A percentile compares a stretch with the other conserved stretches of the same genome.
Conservation (phyloP, 2,888 invertebrate species). For the Cistogaster globosa region DNA sequence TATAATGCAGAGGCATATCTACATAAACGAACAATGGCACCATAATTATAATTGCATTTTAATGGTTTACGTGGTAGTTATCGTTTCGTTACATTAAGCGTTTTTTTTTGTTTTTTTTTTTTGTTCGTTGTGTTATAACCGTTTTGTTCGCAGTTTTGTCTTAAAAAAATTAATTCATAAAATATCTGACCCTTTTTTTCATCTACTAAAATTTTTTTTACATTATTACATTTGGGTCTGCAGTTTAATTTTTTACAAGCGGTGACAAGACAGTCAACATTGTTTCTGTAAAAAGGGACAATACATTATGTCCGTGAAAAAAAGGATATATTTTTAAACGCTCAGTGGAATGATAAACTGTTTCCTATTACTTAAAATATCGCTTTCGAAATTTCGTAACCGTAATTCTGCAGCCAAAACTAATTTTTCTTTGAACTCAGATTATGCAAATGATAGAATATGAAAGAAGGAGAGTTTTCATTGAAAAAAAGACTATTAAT, state of each 20-base stretch:
- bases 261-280: slow-evolving; percentile 1
- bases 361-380: too few species aligned
- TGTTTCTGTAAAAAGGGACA: neutral
- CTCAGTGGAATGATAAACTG: too few species aligned
- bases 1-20: slow-evolving; percentile 5
- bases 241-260: neutral
- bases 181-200: slow-evolving; percentile 12
- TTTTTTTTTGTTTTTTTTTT: too few species aligned
- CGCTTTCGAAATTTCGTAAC: too few species aligned
- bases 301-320: too few species aligned
- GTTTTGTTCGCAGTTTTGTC: neutral
- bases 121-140: neutral
- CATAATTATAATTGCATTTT: slow-evolving; percentile 74
- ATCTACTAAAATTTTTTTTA: neutral
- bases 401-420: too few species aligned
- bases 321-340: too few species aligned
- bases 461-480: too few species aligned
- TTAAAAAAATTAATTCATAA: neutral
- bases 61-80: slow-evolving; percentile 72
- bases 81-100: slow-evolving; percentile 51
- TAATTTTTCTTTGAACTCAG: too few species aligned
- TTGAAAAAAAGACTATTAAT: too few species aligned
- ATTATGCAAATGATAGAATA: too few species aligned
- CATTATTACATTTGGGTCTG: too few species aligned
- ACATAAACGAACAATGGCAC: slow-evolving; percentile 62